Evolutionary conservation across 2,888 invertebrate genomes (phyloP).

Genomic region (Drosophila meridiana): DNA sequence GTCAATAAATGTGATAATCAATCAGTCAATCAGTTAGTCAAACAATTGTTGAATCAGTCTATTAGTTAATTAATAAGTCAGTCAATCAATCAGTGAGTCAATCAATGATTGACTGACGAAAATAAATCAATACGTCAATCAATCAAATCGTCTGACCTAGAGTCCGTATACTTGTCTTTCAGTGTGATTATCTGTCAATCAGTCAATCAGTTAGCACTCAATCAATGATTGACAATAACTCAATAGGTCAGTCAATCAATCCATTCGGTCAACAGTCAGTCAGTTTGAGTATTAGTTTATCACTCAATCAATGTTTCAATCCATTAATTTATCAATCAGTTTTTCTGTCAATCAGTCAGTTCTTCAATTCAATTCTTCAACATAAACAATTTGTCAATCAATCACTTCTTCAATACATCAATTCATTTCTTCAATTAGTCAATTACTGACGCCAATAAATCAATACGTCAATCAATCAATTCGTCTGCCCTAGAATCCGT

Average conservation of each 20-base stretch:
- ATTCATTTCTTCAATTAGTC: background rate
- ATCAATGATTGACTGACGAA: no score
- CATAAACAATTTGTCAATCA: no score
- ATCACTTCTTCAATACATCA: background rate
- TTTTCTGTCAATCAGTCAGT: no score
- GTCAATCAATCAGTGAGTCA: background rate
- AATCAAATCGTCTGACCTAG: background rate
- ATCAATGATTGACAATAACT: no score
- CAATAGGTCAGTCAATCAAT: background rate
- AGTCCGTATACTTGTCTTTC: background rate
- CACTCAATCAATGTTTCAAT: no score
- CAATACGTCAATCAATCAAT: background rate
- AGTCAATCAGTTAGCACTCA: background rate
- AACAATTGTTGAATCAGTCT: background rate
- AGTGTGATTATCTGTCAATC: background rate
- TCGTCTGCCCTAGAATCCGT: no score
- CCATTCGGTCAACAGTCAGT: no score
- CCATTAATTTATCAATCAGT: no score
- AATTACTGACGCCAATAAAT: no score
- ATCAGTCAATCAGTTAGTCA: background rate
- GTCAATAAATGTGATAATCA: background rate
- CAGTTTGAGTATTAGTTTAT: no score
- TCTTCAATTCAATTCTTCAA: no score
- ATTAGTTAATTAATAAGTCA: background rate
- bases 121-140: background rate